Evolutionary conservation across 2,888 invertebrate genomes (phyloP).

Genomic region (Thyatira batis): DNA sequence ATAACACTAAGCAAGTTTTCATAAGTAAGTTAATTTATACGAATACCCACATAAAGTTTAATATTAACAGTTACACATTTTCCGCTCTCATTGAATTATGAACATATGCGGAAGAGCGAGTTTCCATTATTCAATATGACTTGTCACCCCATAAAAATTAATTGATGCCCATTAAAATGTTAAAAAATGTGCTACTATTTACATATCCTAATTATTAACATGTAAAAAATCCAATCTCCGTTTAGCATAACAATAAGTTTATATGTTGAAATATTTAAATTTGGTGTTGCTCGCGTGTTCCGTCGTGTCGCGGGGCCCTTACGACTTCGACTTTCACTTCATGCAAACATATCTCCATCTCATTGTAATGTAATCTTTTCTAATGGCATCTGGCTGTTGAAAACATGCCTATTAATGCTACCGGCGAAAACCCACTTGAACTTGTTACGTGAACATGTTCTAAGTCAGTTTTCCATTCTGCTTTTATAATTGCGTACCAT

Average conservation of each 20-base stretch:
- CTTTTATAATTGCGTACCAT: neutral
- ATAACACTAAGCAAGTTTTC: neutral
- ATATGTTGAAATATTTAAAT: neutral
- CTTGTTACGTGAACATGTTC: neutral
- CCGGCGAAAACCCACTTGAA: neutral
- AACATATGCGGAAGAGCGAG: neutral
- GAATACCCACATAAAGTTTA: neutral
- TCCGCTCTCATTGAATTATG: neutral
- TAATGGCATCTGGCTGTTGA: constrained; percentile 6
- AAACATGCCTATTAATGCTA: constrained; percentile 2
- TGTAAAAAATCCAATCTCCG: neutral
- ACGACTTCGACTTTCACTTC: constrained; percentile 20
- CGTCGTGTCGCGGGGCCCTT: neutral
- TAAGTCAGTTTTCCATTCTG: neutral
- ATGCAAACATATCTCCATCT: constrained; percentile 18
- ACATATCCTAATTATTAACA: neutral
- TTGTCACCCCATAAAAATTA: neutral
- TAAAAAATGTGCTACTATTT: neutral
- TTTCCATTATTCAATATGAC: neutral
- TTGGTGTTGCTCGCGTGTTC: neutral
- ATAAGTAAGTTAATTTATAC: neutral
- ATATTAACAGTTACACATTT: neutral
- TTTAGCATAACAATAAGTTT: neutral
- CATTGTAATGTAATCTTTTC: constrained; percentile 10
- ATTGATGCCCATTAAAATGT: neutral